Percentiles rank a stretch among this genome's conserved stretches.
phyloP scores from a whole-genome alignment of 2,113 vertebrate species.

The Tichodroma muraria region DNA sequence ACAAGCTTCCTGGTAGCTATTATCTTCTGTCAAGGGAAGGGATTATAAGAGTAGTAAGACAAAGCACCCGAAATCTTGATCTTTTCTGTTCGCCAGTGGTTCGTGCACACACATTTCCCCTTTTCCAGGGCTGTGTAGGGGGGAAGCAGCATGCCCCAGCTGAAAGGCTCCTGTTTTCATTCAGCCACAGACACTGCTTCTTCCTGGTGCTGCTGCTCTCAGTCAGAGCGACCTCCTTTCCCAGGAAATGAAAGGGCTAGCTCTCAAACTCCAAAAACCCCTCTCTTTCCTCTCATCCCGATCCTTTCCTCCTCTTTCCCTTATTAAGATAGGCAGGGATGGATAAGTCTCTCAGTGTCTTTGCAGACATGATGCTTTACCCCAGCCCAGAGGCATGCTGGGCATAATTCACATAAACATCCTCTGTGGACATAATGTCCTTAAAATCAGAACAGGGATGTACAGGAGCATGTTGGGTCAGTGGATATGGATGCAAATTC shows the following conservation, averaged over 20 bases:
- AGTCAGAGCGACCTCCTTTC: not conserved
- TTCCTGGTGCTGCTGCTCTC: not conserved
- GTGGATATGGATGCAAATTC: not conserved
- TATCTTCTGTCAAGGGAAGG: not conserved
- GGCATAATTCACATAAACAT: not conserved
- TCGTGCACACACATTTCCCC: not conserved
- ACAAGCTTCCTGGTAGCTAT: not conserved
- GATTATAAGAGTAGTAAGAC: not conserved
- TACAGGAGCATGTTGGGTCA: not conserved
- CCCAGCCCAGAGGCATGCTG: not conserved
- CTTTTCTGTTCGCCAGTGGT: not conserved
- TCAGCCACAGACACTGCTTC: not conserved
- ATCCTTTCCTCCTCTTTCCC: not conserved
- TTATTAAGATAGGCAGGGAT: not conserved
- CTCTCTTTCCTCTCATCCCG: not conserved
- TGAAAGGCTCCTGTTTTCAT: not conserved
- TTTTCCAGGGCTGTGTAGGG: not conserved
- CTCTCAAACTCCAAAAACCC: not conserved
- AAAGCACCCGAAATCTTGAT: not conserved
- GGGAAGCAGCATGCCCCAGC: accelerated
- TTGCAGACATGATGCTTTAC: not conserved
- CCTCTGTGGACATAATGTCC: not conserved
- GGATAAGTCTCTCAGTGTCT: not conserved
- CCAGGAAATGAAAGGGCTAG: not conserved
- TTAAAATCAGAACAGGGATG: not conserved